Evolutionary conservation across 2,113 vertebrate species (phyloP).

Genomic region (Rhegmatorhina hoffmannsi): DNA sequence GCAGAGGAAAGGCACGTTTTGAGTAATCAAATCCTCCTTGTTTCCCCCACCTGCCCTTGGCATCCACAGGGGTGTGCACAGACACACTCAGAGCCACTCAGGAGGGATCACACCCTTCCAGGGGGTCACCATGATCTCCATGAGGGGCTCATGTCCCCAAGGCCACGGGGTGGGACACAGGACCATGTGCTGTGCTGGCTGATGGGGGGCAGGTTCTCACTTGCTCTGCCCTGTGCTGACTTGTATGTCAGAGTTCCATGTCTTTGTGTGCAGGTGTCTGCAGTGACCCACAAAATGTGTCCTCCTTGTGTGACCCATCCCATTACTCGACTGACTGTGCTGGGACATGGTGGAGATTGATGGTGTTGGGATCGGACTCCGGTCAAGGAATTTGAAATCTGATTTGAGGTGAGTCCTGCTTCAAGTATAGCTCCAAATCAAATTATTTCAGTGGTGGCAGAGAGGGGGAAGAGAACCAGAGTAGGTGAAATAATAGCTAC

Average conservation of each 20-base stretch:
- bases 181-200: not conserved
- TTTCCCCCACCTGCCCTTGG: not conserved
- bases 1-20: not conserved
- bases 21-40: not conserved
- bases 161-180: rapidly evolving
- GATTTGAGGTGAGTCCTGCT: slow-evolving; percentile 26
- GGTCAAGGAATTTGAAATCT: not conserved
- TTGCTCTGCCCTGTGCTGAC: not conserved
- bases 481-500: slow-evolving; percentile 1
- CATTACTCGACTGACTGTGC: not conserved
- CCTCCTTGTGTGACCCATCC: not conserved
- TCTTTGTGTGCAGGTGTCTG: not conserved
- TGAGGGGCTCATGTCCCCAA: rapidly evolving
- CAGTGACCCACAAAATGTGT: not conserved
- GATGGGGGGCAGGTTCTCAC: not conserved
- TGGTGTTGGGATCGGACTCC: not conserved
- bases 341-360: not conserved
- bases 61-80: not conserved
- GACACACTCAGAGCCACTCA: rapidly evolving
- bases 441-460: not conserved
- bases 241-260: not conserved
- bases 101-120: not conserved
- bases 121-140: rapidly evolving
- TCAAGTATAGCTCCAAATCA: not conserved
- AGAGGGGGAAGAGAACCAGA: not conserved